These are phyloP conservation scores for Cheirogaleus major DNA, from an alignment of 2,797 vertebrate species.

Conservation along the genomic window DNA sequence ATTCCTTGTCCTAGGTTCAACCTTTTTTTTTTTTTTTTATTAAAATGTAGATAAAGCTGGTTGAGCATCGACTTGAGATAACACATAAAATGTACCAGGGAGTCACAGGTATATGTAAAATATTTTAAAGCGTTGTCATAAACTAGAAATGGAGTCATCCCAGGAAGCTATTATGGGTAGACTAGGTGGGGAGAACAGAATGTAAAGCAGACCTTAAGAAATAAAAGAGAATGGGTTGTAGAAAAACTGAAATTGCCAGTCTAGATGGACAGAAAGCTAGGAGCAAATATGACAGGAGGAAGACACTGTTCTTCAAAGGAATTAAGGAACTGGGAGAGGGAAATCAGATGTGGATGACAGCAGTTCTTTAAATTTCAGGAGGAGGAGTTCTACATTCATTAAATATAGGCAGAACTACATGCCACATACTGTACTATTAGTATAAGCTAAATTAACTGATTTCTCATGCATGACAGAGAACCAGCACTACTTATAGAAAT, in stretches of 20 bases:
- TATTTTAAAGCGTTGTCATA: background rate
- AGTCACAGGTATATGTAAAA: no score
- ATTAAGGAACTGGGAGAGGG: background rate
- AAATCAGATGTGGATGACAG: accelerated
- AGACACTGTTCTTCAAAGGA: background rate
- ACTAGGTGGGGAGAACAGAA: background rate
- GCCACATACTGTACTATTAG: background rate
- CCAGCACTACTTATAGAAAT: accelerated
- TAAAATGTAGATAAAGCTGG: background rate
- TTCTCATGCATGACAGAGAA: background rate
- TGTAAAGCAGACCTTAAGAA: background rate
- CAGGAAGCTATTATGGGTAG: background rate
- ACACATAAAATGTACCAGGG: background rate
- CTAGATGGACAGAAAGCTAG: background rate
- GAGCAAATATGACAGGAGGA: background rate
- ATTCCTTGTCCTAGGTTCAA: background rate
- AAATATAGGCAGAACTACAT: accelerated
- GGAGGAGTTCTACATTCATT: accelerated
- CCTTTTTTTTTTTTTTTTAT: background rate
- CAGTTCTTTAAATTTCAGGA: background rate
- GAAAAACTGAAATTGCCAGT: background rate
- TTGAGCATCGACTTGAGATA: background rate
- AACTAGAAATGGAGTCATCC: accelerated
- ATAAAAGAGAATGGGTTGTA: background rate
- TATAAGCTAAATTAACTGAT: background rate